phyloP scores from a whole-genome alignment of 2,113 vertebrate genomes.

The Tangachromis dhanisi region DNA sequence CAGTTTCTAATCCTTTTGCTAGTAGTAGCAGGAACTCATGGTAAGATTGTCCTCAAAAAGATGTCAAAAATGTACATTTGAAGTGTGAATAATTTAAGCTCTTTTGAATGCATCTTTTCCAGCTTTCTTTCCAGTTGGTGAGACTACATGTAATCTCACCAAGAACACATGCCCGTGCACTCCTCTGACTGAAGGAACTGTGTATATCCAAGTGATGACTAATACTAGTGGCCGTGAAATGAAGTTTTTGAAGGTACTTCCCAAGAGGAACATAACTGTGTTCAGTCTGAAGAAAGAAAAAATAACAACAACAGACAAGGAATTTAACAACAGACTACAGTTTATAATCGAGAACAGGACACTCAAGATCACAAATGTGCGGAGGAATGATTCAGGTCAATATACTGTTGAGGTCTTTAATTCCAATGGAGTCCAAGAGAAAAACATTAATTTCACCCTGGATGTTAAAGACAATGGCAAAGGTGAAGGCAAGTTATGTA shows the following conservation, averaged over 20 bases:
- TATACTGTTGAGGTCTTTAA: neutral
- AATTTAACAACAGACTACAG: neutral
- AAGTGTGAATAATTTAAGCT: fast-evolving
- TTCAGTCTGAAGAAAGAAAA: neutral
- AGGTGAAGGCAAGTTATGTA: neutral
- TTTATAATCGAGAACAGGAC: constrained; percentile 38
- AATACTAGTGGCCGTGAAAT: neutral
- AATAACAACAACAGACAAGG: neutral
- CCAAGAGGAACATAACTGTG: neutral
- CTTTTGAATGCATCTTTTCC: neutral
- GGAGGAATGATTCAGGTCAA: neutral
- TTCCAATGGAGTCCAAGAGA: neutral
- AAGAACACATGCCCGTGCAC: fast-evolving
- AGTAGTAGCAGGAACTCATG: neutral
- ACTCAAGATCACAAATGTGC: constrained; percentile 4
- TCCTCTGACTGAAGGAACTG: neutral
- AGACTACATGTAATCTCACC: neutral
- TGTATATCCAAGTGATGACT: constrained; percentile 31
- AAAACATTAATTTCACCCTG: neutral
- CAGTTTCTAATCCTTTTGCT: constrained; percentile 1
- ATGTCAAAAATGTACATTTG: neutral
- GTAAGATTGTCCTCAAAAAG: constrained; percentile 5
- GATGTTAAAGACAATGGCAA: constrained; percentile 47
- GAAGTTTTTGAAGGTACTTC: neutral
- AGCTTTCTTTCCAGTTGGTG: neutral